Evolutionary conservation across 2,113 vertebrate species (phyloP).

Genomic region (Steatornis caripensis): DNA sequence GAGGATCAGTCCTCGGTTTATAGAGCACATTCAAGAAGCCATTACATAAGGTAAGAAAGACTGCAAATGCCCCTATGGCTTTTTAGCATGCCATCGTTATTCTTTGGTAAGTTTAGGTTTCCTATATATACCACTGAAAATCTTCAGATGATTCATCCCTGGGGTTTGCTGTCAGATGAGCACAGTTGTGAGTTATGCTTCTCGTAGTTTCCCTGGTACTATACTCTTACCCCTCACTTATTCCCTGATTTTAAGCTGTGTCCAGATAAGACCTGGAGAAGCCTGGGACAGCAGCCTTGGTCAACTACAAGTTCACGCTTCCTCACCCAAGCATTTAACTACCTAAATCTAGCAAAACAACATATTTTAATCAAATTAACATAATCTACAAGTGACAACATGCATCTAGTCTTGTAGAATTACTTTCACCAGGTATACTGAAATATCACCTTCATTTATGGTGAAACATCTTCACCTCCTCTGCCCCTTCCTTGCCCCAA

Average conservation of each 20-base stretch:
- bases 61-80: constrained; percentile 35
- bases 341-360: not conserved
- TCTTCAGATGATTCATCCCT: constrained; percentile 26
- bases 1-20: not conserved
- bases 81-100: constrained; percentile 75
- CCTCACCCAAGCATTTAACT: not conserved
- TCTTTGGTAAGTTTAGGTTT: constrained; percentile 65
- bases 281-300: not conserved
- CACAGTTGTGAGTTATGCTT: not conserved
- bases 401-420: not conserved
- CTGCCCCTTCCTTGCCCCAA: not conserved
- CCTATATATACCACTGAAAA: constrained; percentile 22
- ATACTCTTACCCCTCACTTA: not conserved
- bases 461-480: not conserved
- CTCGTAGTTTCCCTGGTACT: not conserved
- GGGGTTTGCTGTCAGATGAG: constrained; percentile 13
- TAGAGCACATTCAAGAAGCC: constrained; percentile 12
- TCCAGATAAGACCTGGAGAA: not conserved
- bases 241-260: not conserved
- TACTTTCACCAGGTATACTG: not conserved
- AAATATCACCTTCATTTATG: not conserved
- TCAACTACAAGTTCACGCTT: not conserved
- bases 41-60: constrained; percentile 27
- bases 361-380: not conserved
- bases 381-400: not conserved